Conservation (phyloP, 2,113 vertebrate genomes). For the Tor tambroides region DNA sequence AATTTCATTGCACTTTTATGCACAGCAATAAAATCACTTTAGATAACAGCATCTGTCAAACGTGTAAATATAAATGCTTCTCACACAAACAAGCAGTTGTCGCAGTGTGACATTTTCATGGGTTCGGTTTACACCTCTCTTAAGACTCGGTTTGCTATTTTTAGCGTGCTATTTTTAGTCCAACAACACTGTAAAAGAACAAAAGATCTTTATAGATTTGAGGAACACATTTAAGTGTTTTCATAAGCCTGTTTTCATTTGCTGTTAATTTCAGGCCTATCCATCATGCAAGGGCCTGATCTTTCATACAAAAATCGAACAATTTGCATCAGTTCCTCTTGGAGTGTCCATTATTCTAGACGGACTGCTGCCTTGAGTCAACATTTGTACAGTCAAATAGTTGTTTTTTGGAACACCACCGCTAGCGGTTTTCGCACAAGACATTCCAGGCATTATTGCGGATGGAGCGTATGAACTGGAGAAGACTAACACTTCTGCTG, state of each 20-base stretch:
- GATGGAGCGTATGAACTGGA: slow-evolving; percentile 31
- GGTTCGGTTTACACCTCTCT: neutral
- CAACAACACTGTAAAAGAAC: neutral
- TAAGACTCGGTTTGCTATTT: neutral
- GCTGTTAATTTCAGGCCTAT: neutral
- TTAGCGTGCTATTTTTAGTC: neutral
- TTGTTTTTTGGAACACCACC: slow-evolving; percentile 13
- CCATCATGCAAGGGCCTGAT: too few species aligned
- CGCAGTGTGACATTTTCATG: neutral
- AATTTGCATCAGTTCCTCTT: neutral
- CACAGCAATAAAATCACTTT: neutral
- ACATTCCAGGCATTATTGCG: slow-evolving; percentile 48
- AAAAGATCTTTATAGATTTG: neutral
- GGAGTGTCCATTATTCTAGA: neutral
- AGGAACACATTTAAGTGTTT: neutral
- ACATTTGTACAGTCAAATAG: slow-evolving; percentile 15
- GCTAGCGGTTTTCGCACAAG: slow-evolving; percentile 37
- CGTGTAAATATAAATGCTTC: neutral
- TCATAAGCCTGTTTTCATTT: neutral
- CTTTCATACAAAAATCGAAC: neutral
- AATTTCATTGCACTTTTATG: neutral
- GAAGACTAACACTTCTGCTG: slow-evolving; percentile 38
- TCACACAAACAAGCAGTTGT: neutral
- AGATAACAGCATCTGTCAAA: neutral
- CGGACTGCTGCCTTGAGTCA: neutral